Evolutionary conservation across 2,888 invertebrate genomes (phyloP).

Genomic region (Leptinotarsa tumamoca): DNA sequence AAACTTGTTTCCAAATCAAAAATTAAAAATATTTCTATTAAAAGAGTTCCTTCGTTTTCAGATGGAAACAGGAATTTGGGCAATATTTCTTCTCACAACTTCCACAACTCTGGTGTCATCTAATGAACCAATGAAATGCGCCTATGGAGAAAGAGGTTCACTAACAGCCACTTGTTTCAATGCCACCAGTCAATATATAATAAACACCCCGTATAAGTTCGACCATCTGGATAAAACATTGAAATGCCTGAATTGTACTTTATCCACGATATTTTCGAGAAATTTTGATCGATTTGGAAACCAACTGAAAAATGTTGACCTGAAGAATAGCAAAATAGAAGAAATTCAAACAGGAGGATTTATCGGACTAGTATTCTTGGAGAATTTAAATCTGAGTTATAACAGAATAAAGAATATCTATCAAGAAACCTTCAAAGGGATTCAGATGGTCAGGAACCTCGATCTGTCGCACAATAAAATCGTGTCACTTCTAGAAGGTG

Average conservation of each 20-base stretch:
- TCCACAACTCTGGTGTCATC: slow-evolving; percentile 1
- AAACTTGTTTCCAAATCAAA: not conserved
- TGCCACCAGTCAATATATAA: slow-evolving; percentile 60
- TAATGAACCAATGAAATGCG: slow-evolving; percentile 57
- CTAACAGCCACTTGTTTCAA: slow-evolving; percentile 63
- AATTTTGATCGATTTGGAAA: slow-evolving; percentile 63
- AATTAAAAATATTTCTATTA: not conserved
- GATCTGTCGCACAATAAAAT: slow-evolving; percentile 57
- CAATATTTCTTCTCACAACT: slow-evolving; percentile 21
- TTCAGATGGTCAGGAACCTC: slow-evolving; percentile 59
- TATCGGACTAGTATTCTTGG: slow-evolving; percentile 62
- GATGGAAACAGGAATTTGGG: slow-evolving; percentile 31
- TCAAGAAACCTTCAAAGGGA: slow-evolving; percentile 60
- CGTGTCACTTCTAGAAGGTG: slow-evolving; percentile 52
- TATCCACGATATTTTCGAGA: slow-evolving; percentile 56
- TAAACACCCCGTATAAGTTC: slow-evolving; percentile 60
- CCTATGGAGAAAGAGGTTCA: slow-evolving; percentile 63
- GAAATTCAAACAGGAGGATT: slow-evolving; percentile 57
- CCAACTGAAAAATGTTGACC: slow-evolving; percentile 58
- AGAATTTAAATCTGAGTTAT: slow-evolving; percentile 55
- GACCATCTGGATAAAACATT: slow-evolving; percentile 63
- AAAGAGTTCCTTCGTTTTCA: slow-evolving; percentile 32
- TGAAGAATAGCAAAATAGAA: slow-evolving; percentile 55
- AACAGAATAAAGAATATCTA: slow-evolving; percentile 58
- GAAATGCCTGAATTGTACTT: slow-evolving; percentile 59